These are phyloP conservation scores for Lepidurus couesii DNA, from an alignment of 1,140 invertebrate genomes.

Conservation along the genomic window DNA sequence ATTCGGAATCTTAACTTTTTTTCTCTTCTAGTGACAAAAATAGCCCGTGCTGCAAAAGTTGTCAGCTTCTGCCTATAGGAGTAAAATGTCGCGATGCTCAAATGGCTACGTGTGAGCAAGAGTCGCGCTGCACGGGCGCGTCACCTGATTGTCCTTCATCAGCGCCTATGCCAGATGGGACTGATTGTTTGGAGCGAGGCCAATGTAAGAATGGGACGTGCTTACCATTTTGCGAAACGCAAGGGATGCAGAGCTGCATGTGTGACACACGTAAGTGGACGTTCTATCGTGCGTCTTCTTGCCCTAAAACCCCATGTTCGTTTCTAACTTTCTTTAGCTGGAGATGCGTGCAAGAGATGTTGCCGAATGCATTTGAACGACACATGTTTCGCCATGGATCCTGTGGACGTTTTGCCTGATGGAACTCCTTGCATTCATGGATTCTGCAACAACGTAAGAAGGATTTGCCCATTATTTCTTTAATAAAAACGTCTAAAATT, in stretches of 20 bases:
- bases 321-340: constrained; percentile 52
- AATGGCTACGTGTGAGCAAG: constrained; percentile 81
- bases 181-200: constrained; percentile 79
- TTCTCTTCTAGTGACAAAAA: constrained; percentile 77
- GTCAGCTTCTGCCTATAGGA: constrained; percentile 66
- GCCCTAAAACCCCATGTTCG: not conserved
- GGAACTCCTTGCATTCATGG: constrained; percentile 93
- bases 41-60: constrained; percentile 85
- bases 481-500: not conserved
- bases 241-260: constrained; percentile 86
- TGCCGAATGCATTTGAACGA: constrained; percentile 84
- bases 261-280: constrained; percentile 74
- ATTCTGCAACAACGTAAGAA: constrained; percentile 79
- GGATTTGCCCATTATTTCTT: not conserved
- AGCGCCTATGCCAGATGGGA: constrained; percentile 78
- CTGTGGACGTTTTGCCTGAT: constrained; percentile 78
- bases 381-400: constrained; percentile 82
- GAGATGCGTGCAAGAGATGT: constrained; percentile 79
- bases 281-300: not conserved
- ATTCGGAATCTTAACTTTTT: constrained; percentile 32
- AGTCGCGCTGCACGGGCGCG: constrained; percentile 52
- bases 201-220: constrained; percentile 79
- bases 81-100: constrained; percentile 80
- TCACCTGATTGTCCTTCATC: constrained; percentile 69
- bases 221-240: constrained; percentile 86